phyloP scores from a whole-genome alignment of 2,113 vertebrate genomes.

The Xenus cinereus region DNA sequence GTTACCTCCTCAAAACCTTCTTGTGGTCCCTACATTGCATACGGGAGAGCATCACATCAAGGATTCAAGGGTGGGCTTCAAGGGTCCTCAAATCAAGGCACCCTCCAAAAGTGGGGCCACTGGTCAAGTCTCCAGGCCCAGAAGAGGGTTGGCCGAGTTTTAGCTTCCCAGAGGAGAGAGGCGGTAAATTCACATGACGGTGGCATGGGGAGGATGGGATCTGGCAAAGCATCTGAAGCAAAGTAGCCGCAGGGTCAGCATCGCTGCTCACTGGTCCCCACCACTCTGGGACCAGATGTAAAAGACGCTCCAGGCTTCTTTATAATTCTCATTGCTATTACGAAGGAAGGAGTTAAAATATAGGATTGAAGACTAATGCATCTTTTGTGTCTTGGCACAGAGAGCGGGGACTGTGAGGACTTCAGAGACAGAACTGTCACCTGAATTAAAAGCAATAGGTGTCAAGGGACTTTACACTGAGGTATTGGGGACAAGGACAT shows the following conservation, averaged over 20 bases:
- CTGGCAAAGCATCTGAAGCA: background rate
- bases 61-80: background rate
- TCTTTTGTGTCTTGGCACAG: background rate
- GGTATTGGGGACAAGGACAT: background rate
- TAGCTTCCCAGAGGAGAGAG: background rate
- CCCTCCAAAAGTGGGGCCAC: background rate
- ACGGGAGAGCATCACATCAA: fast-evolving
- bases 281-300: background rate
- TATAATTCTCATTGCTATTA: background rate
- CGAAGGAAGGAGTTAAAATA: background rate
- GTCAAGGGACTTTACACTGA: background rate
- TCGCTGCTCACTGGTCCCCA: fast-evolving
- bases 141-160: background rate
- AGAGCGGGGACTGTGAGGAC: background rate
- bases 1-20: background rate
- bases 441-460: background rate
- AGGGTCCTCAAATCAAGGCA: background rate
- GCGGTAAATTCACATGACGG: background rate
- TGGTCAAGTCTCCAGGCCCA: background rate
- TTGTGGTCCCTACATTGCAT: background rate
- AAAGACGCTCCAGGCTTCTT: background rate
- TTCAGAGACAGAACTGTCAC: background rate
- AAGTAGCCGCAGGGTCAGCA: background rate
- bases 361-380: background rate
- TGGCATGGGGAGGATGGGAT: background rate